phyloP scores from a whole-genome alignment of 2,888 invertebrate genomes.

The Netelia fuscicornis region DNA sequence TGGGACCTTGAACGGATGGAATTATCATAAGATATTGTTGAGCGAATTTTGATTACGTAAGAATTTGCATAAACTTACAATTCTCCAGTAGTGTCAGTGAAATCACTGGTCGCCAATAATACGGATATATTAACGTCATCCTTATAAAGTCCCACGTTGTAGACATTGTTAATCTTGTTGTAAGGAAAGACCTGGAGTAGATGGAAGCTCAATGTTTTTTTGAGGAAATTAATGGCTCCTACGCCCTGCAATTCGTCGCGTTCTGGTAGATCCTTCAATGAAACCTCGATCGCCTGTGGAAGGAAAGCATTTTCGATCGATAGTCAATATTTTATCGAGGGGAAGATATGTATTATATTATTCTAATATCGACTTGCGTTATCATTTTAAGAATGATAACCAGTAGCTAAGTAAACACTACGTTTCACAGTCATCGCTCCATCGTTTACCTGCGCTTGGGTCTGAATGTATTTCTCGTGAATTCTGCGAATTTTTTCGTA shows the following conservation, averaged over 20 bases:
- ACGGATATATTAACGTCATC: slow-evolving; percentile 85
- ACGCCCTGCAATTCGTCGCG: slow-evolving; percentile 83
- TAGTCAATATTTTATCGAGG: neutral
- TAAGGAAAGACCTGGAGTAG: slow-evolving; percentile 83
- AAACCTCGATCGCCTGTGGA: slow-evolving; percentile 78
- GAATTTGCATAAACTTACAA: slow-evolving; percentile 81
- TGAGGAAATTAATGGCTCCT: slow-evolving; percentile 81
- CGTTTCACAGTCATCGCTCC: neutral
- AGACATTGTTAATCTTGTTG: slow-evolving; percentile 72
- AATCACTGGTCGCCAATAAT: slow-evolving; percentile 85
- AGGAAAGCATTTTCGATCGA: slow-evolving; percentile 78
- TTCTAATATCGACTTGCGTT: neutral
- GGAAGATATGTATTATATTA: neutral
- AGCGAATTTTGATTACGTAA: neutral
- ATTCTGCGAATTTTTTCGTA: slow-evolving; percentile 86
- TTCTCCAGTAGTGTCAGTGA: slow-evolving; percentile 86
- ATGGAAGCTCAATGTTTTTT: slow-evolving; percentile 77
- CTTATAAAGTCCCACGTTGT: slow-evolving; percentile 73
- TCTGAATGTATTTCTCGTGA: slow-evolving; percentile 84
- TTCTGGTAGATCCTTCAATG: slow-evolving; percentile 83
- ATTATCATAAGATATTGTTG: no score
- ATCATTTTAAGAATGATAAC: neutral
- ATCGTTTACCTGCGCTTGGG: slow-evolving; percentile 85
- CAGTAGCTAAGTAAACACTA: neutral
- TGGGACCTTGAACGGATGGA: no score